Evolutionary conservation across 2,113 vertebrate genomes (phyloP).

Genomic region (Hassar affinis): DNA sequence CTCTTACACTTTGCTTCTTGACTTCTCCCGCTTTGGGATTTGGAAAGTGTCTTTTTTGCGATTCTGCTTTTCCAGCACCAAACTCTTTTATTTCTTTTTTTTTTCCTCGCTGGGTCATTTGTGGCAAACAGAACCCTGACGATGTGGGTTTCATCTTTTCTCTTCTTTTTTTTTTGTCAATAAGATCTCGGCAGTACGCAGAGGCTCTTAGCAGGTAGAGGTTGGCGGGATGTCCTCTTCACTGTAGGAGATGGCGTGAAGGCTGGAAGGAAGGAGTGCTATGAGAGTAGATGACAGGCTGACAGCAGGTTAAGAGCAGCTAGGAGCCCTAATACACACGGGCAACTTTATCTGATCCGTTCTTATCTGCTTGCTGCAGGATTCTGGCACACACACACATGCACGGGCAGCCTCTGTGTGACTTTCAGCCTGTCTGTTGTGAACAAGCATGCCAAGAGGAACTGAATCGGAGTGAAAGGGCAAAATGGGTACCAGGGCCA

Average conservation of each 20-base stretch:
- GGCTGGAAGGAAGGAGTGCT: constrained; percentile 26
- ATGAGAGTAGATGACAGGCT: constrained; percentile 38
- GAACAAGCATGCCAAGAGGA: background rate
- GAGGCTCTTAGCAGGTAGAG: background rate
- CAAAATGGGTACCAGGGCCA: background rate
- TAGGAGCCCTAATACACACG: background rate
- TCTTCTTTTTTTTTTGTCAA: background rate
- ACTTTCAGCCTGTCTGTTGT: constrained; percentile 2
- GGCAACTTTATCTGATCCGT: constrained; percentile 48
- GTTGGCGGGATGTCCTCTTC: background rate
- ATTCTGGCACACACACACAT: background rate
- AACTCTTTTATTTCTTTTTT: background rate
- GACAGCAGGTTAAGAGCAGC: constrained; percentile 43
- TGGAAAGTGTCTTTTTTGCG: background rate
- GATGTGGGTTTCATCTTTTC: background rate
- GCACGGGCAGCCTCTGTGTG: constrained; percentile 18
- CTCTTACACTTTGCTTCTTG: background rate
- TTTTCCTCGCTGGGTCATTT: background rate
- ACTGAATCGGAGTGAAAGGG: background rate
- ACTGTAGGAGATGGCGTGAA: background rate
- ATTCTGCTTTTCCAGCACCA: background rate
- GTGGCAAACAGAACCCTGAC: background rate
- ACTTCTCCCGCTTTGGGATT: background rate
- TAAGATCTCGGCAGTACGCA: background rate
- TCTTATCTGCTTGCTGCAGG: constrained; percentile 48